A percentile compares a stretch with the other conserved stretches of the same genome.
Evolutionary conservation across 1,140 invertebrate species (phyloP).

Genomic region (Monomorium pharaonis): DNA sequence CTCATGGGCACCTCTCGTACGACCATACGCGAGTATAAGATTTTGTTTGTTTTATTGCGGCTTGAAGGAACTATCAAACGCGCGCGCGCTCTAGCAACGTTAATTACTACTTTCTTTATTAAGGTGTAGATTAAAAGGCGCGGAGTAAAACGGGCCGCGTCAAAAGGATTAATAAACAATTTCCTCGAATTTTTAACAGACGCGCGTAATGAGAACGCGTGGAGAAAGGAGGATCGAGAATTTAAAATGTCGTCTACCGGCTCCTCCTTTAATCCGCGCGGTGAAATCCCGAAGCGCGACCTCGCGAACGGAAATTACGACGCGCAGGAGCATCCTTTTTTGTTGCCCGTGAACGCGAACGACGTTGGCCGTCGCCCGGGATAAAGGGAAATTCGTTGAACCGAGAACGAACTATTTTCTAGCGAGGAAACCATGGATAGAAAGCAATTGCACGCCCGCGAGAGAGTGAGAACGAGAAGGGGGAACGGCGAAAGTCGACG

Average conservation of each 20-base stretch:
- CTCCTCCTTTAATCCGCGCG: constrained; percentile 32
- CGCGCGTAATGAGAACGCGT: not conserved
- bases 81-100: constrained; percentile 25
- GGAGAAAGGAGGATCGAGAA: not conserved
- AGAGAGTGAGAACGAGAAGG: not conserved
- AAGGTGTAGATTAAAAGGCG: constrained; percentile 51
- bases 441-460: not conserved
- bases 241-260: not conserved
- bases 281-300: constrained; percentile 36
- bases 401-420: constrained; percentile 20
- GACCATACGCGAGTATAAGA: not conserved
- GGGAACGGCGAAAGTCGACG: not conserved
- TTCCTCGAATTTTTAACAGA: constrained; percentile 46
- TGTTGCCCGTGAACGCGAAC: constrained; percentile 35
- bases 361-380: not conserved
- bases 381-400: constrained; percentile 48
- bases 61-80: constrained; percentile 47
- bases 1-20: constrained; percentile 16
- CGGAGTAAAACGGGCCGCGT: constrained; percentile 1
- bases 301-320: constrained; percentile 61
- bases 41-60: constrained; percentile 46
- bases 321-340: constrained; percentile 45
- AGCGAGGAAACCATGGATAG: not conserved
- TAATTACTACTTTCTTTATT: constrained; percentile 59
- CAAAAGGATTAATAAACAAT: constrained; percentile 56